phyloP scores from a whole-genome alignment of 2,888 invertebrate genomes.

The Myathropa florea region DNA sequence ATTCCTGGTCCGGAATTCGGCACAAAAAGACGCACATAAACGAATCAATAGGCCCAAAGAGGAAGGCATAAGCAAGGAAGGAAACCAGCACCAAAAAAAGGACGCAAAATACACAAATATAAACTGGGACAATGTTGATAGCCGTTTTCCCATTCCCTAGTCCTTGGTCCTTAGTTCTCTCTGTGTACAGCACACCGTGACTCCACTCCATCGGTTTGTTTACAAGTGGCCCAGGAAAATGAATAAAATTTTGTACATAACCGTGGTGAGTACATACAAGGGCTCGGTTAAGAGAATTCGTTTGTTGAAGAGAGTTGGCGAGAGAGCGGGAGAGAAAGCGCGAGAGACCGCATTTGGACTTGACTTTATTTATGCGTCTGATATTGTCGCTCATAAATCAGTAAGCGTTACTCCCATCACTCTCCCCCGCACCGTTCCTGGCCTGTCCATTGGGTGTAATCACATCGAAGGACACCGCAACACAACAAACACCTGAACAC shows the following conservation, averaged over 20 bases:
- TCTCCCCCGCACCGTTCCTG: background rate
- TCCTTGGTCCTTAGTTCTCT: background rate
- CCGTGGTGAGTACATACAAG: background rate
- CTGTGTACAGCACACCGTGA: too few relatives aligned
- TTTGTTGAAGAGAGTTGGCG: background rate
- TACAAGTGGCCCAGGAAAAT: conserved; percentile 30
- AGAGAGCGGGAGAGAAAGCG: background rate
- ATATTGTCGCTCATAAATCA: conserved; percentile 24
- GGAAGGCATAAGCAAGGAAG: background rate
- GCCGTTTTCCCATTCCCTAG: background rate
- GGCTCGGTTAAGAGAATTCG: background rate
- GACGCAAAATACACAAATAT: conserved; percentile 36
- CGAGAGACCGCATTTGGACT: background rate
- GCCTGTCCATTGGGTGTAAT: background rate
- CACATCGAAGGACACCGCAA: conserved; percentile 28
- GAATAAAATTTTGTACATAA: conserved; percentile 4
- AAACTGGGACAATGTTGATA: conserved; percentile 45
- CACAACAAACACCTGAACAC: conserved; percentile 8
- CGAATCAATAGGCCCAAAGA: conserved; percentile 36
- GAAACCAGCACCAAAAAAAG: conserved; percentile 1
- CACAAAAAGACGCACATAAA: conserved; percentile 36
- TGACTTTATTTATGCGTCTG: conserved; percentile 50
- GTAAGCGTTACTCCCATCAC: background rate
- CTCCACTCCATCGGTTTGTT: background rate
- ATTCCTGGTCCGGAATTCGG: background rate